Base-by-base conservation (phyloP, 2,888 invertebrate genomes). In the Caenorhabditis sinica region DNA sequence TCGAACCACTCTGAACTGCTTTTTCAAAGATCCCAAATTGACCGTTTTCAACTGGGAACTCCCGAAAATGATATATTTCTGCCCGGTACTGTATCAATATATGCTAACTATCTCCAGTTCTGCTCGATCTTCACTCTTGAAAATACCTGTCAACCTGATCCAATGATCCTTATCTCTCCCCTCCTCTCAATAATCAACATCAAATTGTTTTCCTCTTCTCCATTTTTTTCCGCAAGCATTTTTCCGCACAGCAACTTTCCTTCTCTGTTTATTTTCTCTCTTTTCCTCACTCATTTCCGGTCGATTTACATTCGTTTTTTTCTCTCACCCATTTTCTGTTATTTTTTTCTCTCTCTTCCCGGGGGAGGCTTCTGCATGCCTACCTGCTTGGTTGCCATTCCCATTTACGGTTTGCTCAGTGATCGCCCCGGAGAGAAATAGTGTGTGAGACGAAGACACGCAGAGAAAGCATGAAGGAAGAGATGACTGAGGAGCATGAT, bases 271-370 rank as follows among this genome's bases (percentile, higher is more conserved):
- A 23, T 13, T 49, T 13, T 69, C 53, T 56, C 36, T 69, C 40
- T 36, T 56, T 51, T 53, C 53, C 56, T 40, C 74, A 36, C 49
- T 65, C 74, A 74, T 74, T 74, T 74, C 74, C 74, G 74, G 74
- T 65, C 74, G 74, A 74, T 74, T 74, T 63, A 74, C 74, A 74
- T 74, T 74, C 49, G 45, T 63, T 74, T 74, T 74, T 74, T 63
- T 2, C 60, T 60, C 58, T 49, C 60, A 23, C 72, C 20, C 43
- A 15, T 28, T 25, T 30, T 43, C 58, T 58, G 13, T 23, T 61
- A 45, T 45, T 45, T 45, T 45, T n/a, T 56, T 56, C 20, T 66
- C 28, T 56, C 30, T 68, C 25, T 66, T 28, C 49, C 43, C 45
- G 9, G 28, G 23, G 51, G n/a, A 49, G 43, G 30, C 43, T 45